Conservation (phyloP, 1,140 invertebrate species). For the Drosophila pallidifrons region DNA sequence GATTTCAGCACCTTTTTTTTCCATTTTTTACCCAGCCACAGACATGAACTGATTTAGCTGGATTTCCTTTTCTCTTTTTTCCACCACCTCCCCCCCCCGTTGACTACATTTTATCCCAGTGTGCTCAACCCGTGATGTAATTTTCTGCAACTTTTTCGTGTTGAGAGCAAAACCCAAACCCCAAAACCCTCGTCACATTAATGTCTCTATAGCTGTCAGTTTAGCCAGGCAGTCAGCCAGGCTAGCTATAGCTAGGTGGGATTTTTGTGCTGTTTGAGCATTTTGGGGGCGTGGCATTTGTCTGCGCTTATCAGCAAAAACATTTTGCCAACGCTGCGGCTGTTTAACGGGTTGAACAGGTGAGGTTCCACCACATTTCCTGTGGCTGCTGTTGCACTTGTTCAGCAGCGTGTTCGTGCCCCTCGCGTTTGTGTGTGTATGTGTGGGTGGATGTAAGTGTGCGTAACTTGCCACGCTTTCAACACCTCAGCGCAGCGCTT, state of each 20-base stretch:
- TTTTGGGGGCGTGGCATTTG: conserved; percentile 38
- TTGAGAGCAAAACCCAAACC: conserved; percentile 42
- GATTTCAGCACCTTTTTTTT: conserved; percentile 61
- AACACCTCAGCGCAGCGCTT: conserved; percentile 58
- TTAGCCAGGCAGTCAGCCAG: conserved; percentile 59
- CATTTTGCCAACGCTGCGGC: conserved; percentile 67
- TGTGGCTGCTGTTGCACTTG: conserved; percentile 24
- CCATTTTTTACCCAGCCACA: conserved; percentile 26
- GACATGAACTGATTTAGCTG: conserved; percentile 32
- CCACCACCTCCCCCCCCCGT: background rate
- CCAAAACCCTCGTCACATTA: conserved; percentile 80
- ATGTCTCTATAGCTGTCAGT: conserved; percentile 82
- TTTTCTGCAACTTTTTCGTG: conserved; percentile 58
- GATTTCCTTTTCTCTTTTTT: conserved; percentile 20
- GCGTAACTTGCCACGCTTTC: conserved; percentile 64
- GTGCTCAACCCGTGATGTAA: conserved; percentile 60
- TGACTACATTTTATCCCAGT: conserved; percentile 20
- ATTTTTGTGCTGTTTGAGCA: conserved; percentile 8
- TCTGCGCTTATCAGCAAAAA: conserved; percentile 73
- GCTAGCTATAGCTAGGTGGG: conserved; percentile 4
- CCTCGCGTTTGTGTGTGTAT: conserved; percentile 15
- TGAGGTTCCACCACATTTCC: conserved; percentile 28
- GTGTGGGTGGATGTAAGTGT: conserved; percentile 58
- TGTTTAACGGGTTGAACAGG: conserved; percentile 70
- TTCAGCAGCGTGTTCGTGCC: conserved; percentile 9